A percentile compares a stretch with the other conserved stretches of the same genome.
These are phyloP conservation scores for Synodontis membranacea DNA, from an alignment of 2,113 vertebrate genomes.

Conservation along the genomic window DNA sequence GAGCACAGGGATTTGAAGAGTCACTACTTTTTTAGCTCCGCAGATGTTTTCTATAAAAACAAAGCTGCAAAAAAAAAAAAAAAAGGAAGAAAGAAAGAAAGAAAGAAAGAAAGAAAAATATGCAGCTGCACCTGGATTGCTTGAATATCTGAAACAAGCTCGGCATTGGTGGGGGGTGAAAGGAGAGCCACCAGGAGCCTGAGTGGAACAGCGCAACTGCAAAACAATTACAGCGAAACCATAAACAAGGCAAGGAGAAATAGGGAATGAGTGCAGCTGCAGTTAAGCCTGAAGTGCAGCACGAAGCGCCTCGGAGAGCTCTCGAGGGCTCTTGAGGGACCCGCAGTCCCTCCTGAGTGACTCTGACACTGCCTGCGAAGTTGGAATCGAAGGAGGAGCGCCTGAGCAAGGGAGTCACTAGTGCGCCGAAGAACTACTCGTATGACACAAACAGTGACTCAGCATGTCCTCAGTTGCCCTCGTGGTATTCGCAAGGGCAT, in stretches of 20 bases:
- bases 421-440: conserved; percentile 48
- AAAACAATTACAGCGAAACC: conserved; percentile 26
- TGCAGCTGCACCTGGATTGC: conserved; percentile 21
- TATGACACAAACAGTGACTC: conserved; percentile 63
- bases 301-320: conserved; percentile 33
- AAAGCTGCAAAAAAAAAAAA: conserved; percentile 4
- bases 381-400: conserved; percentile 19
- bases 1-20: not conserved
- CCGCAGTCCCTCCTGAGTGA: conserved; percentile 25
- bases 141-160: conserved; percentile 14
- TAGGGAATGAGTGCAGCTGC: conserved; percentile 11
- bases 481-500: conserved; percentile 8
- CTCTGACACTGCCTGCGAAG: conserved; percentile 30
- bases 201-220: not conserved
- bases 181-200: not conserved
- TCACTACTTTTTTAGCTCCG: not conserved
- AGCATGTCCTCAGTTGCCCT: conserved; percentile 55
- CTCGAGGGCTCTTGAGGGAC: conserved; percentile 43
- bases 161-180: not conserved
- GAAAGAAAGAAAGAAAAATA: not conserved
- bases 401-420: conserved; percentile 29
- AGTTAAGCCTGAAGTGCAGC: conserved; percentile 33
- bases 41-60: conserved; percentile 24
- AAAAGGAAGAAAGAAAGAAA: not conserved
- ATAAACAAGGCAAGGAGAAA: conserved; percentile 33